A percentile compares a stretch with the other conserved stretches of the same genome.
Conservation (phyloP, 1,140 invertebrate species). For the Brachionus sp. region DNA sequence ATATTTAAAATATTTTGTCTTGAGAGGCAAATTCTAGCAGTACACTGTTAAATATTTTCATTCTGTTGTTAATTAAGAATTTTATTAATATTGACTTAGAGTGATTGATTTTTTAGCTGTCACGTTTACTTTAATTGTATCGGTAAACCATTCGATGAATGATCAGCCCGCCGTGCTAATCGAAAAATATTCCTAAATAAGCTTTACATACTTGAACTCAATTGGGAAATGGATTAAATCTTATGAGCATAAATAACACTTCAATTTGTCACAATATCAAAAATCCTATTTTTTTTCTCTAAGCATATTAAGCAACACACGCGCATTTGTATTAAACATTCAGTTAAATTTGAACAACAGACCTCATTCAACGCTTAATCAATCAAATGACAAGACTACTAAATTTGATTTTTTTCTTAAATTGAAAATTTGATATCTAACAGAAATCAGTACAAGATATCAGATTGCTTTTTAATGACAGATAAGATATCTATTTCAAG, state of each 20-base stretch:
- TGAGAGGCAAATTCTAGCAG: background rate
- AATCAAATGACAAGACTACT: background rate
- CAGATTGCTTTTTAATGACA: background rate
- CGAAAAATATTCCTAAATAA: background rate
- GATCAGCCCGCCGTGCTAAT: background rate
- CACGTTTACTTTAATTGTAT: background rate
- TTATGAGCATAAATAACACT: background rate
- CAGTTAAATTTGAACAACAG: background rate
- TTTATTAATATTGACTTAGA: background rate
- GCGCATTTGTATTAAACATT: background rate
- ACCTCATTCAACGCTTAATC: background rate
- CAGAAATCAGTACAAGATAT: background rate
- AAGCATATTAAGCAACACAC: background rate
- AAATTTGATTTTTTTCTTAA: background rate
- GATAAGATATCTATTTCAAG: background rate
- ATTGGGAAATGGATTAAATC: background rate
- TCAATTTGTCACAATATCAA: background rate
- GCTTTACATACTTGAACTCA: conserved; percentile 1
- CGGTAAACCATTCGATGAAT: background rate
- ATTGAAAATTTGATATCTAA: background rate
- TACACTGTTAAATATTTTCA: background rate
- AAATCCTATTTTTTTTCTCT: background rate
- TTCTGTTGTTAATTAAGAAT: background rate
- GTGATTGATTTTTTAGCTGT: background rate
- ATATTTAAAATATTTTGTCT: background rate